These are phyloP conservation scores for Acanthornis magna DNA, from an alignment of 2,797 vertebrate genomes.

Conservation along the genomic window DNA sequence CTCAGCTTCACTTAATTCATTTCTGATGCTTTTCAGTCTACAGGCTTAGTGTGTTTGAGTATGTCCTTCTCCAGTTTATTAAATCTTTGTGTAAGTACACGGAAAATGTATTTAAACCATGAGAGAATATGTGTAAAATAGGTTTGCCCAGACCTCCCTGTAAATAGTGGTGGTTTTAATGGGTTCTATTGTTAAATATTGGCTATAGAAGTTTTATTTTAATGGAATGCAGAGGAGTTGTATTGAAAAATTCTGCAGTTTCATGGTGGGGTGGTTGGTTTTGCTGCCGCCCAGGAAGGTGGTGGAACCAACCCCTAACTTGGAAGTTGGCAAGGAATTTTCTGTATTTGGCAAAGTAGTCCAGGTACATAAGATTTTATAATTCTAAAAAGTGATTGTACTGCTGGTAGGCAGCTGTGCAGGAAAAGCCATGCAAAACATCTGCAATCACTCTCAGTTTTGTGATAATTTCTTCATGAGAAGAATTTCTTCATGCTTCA, in stretches of 20 bases:
- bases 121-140: not conserved
- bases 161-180: not conserved
- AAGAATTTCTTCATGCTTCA: no score
- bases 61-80: not conserved
- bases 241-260: not conserved
- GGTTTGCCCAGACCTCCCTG: not conserved
- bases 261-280: not conserved
- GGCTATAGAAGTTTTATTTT: not conserved
- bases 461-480: not conserved
- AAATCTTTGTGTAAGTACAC: not conserved
- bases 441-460: not conserved
- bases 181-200: not conserved
- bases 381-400: not conserved
- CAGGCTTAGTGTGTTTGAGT: not conserved
- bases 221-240: not conserved
- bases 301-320: not conserved
- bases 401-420: not conserved
- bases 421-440: not conserved
- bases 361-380: not conserved
- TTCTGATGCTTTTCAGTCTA: not conserved
- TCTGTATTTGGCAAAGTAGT: not conserved
- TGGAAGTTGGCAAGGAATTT: not conserved
- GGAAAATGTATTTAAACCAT: not conserved
- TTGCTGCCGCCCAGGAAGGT: not conserved
- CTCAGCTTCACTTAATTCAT: not conserved